phyloP scores from a whole-genome alignment of 2,888 invertebrate species.

The Himalopsyche kuldschensis region DNA sequence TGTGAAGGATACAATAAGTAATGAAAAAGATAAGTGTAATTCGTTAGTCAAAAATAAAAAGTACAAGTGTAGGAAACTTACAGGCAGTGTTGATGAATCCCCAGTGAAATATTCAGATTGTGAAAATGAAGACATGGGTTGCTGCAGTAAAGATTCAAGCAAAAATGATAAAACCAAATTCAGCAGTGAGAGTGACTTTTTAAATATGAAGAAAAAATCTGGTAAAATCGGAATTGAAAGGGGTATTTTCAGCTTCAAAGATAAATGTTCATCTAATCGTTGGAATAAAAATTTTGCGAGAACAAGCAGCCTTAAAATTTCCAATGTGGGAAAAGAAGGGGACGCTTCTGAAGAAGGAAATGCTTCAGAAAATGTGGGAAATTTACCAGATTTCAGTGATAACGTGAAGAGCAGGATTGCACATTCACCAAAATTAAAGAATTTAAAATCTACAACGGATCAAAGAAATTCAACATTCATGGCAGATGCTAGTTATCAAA shows the following conservation, averaged over 20 bases:
- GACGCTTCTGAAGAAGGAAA: not conserved
- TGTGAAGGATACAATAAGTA: not conserved
- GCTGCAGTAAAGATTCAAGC: not conserved
- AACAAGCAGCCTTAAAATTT: conserved; percentile 30
- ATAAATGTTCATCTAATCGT: conserved; percentile 12
- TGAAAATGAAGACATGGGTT: not conserved
- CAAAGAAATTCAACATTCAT: conserved; percentile 28
- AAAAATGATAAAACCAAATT: conserved; percentile 25
- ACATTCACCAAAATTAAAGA: conserved; percentile 35
- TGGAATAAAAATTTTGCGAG: conserved; percentile 25
- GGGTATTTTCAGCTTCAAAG: conserved; percentile 31
- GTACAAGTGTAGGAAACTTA: not conserved
- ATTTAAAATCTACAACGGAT: conserved; percentile 24
- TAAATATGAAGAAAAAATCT: conserved; percentile 34
- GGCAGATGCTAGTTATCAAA: conserved; percentile 32
- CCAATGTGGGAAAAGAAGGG: conserved; percentile 4
- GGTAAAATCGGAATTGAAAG: conserved; percentile 30
- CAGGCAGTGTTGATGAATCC: not conserved
- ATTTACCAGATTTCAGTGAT: conserved; percentile 28
- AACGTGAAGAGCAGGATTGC: conserved; percentile 37
- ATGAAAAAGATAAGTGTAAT: not conserved
- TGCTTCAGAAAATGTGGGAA: not conserved
- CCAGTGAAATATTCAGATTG: not conserved
- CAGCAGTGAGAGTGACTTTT: conserved; percentile 33
- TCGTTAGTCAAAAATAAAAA: not conserved